Evolutionary conservation across 1,140 invertebrate species (phyloP).

Genomic region (Venturia canescens): DNA sequence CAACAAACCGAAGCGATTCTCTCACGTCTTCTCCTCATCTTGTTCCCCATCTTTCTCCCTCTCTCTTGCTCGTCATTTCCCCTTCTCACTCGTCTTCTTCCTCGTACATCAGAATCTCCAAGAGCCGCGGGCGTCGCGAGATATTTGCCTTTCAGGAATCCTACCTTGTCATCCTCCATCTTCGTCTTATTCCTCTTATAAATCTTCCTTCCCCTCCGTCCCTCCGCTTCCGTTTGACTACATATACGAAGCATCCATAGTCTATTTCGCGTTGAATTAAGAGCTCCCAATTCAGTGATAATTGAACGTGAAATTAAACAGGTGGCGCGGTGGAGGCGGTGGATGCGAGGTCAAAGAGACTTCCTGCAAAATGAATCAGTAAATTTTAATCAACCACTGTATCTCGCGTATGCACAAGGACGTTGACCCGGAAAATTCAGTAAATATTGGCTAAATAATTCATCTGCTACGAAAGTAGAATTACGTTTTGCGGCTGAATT

Average conservation of each 20-base stretch:
- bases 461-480: too few relatives aligned
- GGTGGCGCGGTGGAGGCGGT: too few relatives aligned
- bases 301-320: neutral
- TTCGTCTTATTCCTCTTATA: neutral
- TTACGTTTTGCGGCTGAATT: too few relatives aligned
- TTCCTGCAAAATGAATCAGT: too few relatives aligned
- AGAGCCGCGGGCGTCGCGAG: neutral
- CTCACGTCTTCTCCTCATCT: conserved; percentile 1
- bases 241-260: neutral
- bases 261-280: neutral
- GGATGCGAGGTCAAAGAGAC: too few relatives aligned
- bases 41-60: neutral
- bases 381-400: too few relatives aligned
- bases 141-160: conserved; percentile 41
- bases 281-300: neutral
- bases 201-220: neutral
- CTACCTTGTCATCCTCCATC: conserved; percentile 4
- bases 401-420: too few relatives aligned
- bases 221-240: neutral
- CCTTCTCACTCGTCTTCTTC: neutral
- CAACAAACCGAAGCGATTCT: conserved; percentile 1
- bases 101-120: conserved; percentile 30
- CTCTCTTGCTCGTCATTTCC: neutral
- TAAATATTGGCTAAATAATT: too few relatives aligned
- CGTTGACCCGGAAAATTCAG: too few relatives aligned